These are phyloP conservation scores for Ecliptopera silaceata DNA, from an alignment of 2,888 invertebrate genomes.

Conservation along the genomic window DNA sequence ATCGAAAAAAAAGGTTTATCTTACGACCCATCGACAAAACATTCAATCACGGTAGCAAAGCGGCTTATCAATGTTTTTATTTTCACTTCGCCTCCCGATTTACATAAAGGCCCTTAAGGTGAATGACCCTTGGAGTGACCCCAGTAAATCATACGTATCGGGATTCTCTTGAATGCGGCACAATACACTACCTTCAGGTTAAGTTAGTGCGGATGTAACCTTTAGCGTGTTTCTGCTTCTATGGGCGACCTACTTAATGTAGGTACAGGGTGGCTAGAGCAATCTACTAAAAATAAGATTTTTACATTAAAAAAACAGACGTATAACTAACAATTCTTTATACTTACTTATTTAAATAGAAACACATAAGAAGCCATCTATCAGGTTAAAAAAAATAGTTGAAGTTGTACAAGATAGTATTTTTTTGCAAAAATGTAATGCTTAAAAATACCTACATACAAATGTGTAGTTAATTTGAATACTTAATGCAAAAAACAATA, in stretches of 20 bases:
- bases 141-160: conserved; percentile 21
- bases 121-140: conserved; percentile 17
- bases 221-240: background rate
- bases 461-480: too few species aligned
- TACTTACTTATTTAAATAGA: too few species aligned
- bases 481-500: too few species aligned
- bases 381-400: too few species aligned
- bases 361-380: too few species aligned
- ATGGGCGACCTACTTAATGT: background rate
- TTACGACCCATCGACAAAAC: conserved; percentile 5
- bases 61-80: conserved; percentile 26
- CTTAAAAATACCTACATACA: too few species aligned
- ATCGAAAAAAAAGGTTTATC: conserved; percentile 9
- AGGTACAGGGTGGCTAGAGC: background rate
- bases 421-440: too few species aligned
- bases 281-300: too few species aligned
- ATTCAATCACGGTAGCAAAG: conserved; percentile 25
- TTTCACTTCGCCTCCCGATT: conserved; percentile 20
- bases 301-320: too few species aligned
- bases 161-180: background rate
- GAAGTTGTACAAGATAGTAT: too few species aligned
- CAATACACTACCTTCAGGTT: conserved; percentile 4
- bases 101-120: conserved; percentile 24
- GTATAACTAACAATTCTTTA: too few species aligned
- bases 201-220: background rate